Conservation (phyloP, 2,797 vertebrate species). For the Gallinago solitaria region DNA sequence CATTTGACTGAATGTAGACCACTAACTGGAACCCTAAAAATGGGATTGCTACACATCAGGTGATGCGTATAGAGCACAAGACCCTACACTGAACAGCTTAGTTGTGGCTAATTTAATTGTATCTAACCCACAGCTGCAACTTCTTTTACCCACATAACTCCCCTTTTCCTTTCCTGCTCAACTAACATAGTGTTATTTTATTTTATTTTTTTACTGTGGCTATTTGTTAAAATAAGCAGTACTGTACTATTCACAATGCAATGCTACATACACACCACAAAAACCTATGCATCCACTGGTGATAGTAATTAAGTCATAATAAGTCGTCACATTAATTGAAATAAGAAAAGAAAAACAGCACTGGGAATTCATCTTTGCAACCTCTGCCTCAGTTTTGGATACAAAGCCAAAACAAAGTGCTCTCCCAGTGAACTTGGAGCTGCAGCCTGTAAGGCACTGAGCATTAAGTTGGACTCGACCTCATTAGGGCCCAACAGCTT, state of each 20-base stretch:
- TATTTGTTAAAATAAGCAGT: not conserved
- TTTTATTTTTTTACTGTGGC: not conserved
- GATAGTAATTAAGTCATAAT: not conserved
- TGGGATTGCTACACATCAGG: not conserved
- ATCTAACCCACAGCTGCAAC: not conserved
- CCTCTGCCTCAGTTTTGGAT: not conserved
- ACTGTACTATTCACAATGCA: not conserved
- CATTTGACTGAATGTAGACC: not conserved
- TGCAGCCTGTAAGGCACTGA: not conserved
- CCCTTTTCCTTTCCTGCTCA: not conserved
- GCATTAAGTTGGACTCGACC: rapidly evolving
- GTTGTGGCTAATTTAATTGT: not conserved
- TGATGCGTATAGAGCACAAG: not conserved
- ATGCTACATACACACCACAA: not conserved
- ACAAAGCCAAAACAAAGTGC: not conserved
- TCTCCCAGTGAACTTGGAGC: not conserved
- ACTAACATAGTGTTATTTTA: not conserved
- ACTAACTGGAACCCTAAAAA: not conserved
- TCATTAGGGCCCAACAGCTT: not conserved
- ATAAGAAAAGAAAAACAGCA: not conserved
- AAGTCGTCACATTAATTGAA: not conserved
- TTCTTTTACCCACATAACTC: not conserved
- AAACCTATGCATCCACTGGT: not conserved
- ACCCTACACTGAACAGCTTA: not conserved
- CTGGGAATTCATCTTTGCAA: not conserved